Percentiles rank a stretch among this genome's conserved stretches.
These are phyloP conservation scores for Halcyon chelicuti DNA, from an alignment of 2,797 vertebrate genomes.

Conservation along the genomic window DNA sequence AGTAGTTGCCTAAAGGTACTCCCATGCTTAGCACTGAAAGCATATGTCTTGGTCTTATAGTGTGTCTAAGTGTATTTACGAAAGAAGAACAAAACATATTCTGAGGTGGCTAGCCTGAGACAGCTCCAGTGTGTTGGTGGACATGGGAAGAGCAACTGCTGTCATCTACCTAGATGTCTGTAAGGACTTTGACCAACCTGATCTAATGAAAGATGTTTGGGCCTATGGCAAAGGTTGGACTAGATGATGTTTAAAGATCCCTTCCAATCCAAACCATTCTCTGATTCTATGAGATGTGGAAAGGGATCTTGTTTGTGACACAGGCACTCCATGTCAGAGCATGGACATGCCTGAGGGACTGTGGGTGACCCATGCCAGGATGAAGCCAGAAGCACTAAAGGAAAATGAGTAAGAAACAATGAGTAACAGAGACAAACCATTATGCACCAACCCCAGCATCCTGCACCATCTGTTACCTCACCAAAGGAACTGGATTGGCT, in stretches of 20 bases:
- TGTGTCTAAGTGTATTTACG: neutral
- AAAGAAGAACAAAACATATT: neutral
- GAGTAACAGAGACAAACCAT: neutral
- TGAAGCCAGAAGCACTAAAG: neutral
- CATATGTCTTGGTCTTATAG: neutral
- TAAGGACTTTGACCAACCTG: neutral
- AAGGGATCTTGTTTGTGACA: neutral
- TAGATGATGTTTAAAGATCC: neutral
- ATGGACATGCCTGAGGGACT: neutral
- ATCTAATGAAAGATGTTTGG: neutral
- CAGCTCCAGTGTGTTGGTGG: neutral
- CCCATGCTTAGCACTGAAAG: neutral
- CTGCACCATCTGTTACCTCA: neutral
- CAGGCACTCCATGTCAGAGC: neutral
- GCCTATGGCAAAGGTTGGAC: neutral
- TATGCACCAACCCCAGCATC: neutral
- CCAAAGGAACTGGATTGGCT: neutral
- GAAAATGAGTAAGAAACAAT: neutral
- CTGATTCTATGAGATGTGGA: neutral
- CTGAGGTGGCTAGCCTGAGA: neutral
- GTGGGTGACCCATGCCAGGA: neutral
- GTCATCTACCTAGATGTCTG: neutral
- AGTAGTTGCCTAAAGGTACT: neutral
- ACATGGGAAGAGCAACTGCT: neutral
- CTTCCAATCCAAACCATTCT: neutral